Base-by-base conservation (phyloP, 2,797 vertebrate species). In the Characodon lateralis region DNA sequence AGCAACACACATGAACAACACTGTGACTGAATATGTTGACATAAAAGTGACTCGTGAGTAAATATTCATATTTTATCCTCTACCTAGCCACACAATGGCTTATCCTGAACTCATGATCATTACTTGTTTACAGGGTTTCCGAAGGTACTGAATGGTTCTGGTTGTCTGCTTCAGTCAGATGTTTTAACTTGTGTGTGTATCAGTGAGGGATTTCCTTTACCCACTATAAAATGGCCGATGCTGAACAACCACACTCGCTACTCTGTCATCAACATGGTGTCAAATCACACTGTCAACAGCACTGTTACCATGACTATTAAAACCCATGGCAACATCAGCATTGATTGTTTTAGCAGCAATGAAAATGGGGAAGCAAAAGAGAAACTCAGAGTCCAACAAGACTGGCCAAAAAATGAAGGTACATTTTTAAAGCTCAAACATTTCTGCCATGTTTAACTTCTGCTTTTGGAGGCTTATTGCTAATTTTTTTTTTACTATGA, bases 31-130 rank as follows among this genome's bases (percentile, higher is more conserved):
- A 16, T 24, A 35, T 5, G 63, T 82, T 16, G 26, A 76, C 2
- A 53, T 93, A 1, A 76, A 39, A 10, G 87, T 93, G 50, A 89
- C n/a, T 9, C 9, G 91, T 94, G 73, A 88, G 91, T 89, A 74
- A 20, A 55, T 8, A 41, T 13, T 20, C 12, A 24, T 35, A 35
- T 41, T 39, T 66, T 28, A 13, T 43, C 46, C 1, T 31, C 31
- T 2, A 31, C 31, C 50, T 48, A 46, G 58, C n/a, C 13, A 14
- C 16, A 31, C 31, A 31, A 39, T 48, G 1, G 3, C 41, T 66
- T 56, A 43, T 41, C 3, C 43, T 1, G 31, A 31, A 53, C 1
- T 70, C 13, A 3, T 14, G 1, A 55, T 5, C 53, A 12, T 6
- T 41, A 0, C 35, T 10, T 78, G 24, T 48, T 71, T 46, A 9